phyloP scores from a whole-genome alignment of 2,888 invertebrate species.

The Alloplasta piceator region DNA sequence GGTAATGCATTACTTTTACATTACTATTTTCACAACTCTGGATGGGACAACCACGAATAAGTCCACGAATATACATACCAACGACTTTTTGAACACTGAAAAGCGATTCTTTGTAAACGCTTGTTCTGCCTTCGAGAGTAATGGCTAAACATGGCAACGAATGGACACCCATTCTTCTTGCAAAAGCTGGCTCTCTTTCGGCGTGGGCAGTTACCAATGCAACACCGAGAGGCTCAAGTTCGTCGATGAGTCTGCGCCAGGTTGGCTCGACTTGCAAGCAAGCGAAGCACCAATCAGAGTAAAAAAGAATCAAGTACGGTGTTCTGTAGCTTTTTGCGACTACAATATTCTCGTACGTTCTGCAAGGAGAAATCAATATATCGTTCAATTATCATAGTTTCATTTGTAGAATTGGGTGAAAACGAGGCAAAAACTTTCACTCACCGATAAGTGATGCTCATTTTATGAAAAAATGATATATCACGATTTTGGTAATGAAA shows the following conservation, averaged over 20 bases:
- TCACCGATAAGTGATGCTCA: constrained; percentile 93
- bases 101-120: constrained; percentile 92
- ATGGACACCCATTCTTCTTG: constrained; percentile 91
- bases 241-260: constrained; percentile 93
- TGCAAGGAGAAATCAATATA: constrained; percentile 80
- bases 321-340: constrained; percentile 92
- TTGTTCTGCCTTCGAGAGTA: constrained; percentile 92
- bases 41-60: too few relatives aligned
- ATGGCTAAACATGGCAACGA: constrained; percentile 92
- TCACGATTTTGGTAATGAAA: constrained; percentile 95
- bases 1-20: too few relatives aligned
- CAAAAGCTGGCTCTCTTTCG: constrained; percentile 91
- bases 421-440: constrained; percentile 48
- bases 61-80: constrained; percentile 84
- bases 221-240: constrained; percentile 93
- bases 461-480: constrained; percentile 93
- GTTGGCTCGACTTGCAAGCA: constrained; percentile 95
- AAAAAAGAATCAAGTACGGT: constrained; percentile 95
- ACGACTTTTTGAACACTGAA: constrained; percentile 92
- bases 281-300: constrained; percentile 97
- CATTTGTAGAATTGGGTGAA: too few relatives aligned
- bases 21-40: too few relatives aligned
- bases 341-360: constrained; percentile 94
- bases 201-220: constrained; percentile 93
- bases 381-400: too few relatives aligned